Percentiles rank a stretch among this genome's conserved stretches.
These are phyloP conservation scores for Catocala sponsa DNA, from an alignment of 2,888 invertebrate species.

Conservation along the genomic window DNA sequence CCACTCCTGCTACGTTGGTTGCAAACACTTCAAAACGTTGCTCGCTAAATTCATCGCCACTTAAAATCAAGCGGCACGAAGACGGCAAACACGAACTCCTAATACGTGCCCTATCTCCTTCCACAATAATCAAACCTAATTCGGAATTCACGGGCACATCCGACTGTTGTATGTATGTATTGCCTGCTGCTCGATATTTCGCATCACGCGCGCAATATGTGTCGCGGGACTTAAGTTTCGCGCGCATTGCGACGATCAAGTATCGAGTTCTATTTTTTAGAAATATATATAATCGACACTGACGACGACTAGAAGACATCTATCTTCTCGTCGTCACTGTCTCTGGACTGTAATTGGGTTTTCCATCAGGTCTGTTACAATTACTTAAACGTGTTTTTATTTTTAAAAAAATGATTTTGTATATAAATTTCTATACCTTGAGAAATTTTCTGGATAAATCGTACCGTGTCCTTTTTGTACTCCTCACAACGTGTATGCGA, in stretches of 20 bases:
- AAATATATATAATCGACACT: too few species aligned
- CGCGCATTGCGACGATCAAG: constrained; percentile 25
- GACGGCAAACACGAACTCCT: constrained; percentile 21
- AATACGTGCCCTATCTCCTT: constrained; percentile 43
- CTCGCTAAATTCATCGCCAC: constrained; percentile 9
- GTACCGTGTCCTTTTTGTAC: too few species aligned
- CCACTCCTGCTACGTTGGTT: background rate
- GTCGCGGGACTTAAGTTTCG: constrained; percentile 51
- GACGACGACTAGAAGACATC: too few species aligned
- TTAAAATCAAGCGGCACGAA: constrained; percentile 16
- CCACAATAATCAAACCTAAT: constrained; percentile 51
- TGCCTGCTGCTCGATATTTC: constrained; percentile 56
- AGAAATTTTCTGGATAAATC: too few species aligned
- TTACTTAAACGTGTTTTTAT: too few species aligned
- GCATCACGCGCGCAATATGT: constrained; percentile 68
- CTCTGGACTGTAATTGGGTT: too few species aligned
- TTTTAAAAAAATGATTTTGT: too few species aligned
- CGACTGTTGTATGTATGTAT: constrained; percentile 49
- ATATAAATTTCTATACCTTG: too few species aligned
- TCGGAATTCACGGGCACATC: constrained; percentile 46
- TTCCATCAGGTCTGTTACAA: too few species aligned
- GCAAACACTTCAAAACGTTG: background rate
- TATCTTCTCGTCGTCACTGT: too few species aligned
- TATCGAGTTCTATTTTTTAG: background rate
- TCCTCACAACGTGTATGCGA: too few species aligned